Evolutionary conservation across 2,888 invertebrate genomes (phyloP).

Genomic region (Drosophila demipolita): DNA sequence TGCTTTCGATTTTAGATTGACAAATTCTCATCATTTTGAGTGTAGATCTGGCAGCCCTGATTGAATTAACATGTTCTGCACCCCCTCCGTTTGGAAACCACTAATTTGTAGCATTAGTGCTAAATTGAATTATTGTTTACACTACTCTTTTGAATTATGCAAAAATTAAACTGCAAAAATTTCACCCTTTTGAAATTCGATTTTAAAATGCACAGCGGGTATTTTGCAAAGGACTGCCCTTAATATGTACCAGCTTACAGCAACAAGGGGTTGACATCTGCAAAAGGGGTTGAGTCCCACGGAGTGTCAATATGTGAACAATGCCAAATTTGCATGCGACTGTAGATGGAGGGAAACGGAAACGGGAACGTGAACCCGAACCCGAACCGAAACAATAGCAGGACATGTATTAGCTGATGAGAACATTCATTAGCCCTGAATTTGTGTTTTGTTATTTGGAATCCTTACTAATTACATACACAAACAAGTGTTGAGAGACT

Average conservation of each 20-base stretch:
- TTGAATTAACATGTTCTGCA: constrained; percentile 39
- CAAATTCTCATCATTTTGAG: neutral
- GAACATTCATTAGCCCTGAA: constrained; percentile 59
- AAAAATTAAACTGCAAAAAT: constrained; percentile 18
- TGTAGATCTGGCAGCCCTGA: constrained; percentile 14
- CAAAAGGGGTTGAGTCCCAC: constrained; percentile 11
- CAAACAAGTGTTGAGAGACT: constrained; percentile 29
- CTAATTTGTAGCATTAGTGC: constrained; percentile 82
- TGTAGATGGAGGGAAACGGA: neutral
- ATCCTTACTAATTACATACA: constrained; percentile 32
- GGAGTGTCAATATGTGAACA: constrained; percentile 63
- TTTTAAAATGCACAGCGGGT: constrained; percentile 43
- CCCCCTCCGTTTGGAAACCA: constrained; percentile 67
- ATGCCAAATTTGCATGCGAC: constrained; percentile 57
- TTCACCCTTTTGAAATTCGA: constrained; percentile 42
- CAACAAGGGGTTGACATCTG: constrained; percentile 4
- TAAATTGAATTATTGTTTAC: constrained; percentile 83
- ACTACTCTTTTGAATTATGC: constrained; percentile 57
- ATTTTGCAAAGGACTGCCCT: constrained; percentile 23
- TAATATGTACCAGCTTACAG: constrained; percentile 40
- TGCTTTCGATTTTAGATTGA: constrained; percentile 23
- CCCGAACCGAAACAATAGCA: constrained; percentile 3
- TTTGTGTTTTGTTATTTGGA: constrained; percentile 27
- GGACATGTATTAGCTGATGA: constrained; percentile 6
- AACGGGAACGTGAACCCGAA: constrained; percentile 6